phyloP scores from a whole-genome alignment of 2,888 invertebrate species.

The Parnassius apollo region DNA sequence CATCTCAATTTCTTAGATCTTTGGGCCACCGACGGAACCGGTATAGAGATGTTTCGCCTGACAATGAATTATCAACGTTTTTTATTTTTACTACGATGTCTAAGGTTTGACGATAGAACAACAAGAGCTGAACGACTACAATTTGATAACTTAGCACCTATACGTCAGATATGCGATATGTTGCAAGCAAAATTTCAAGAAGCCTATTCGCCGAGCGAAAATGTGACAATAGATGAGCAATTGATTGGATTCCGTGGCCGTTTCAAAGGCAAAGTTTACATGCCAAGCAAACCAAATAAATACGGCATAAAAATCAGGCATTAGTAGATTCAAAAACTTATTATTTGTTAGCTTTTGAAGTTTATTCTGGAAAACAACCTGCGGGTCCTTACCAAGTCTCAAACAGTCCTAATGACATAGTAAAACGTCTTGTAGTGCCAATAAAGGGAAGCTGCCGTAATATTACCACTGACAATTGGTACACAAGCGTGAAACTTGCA shows the following conservation, averaged over 20 bases:
- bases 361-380: constrained; percentile 30
- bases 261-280: constrained; percentile 29
- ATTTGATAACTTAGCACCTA: no score
- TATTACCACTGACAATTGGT: constrained; percentile 28
- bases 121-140: constrained; percentile 23
- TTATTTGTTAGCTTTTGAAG: constrained; percentile 16
- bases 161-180: no score
- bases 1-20: constrained; percentile 32
- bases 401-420: constrained; percentile 24
- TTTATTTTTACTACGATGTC: constrained; percentile 28
- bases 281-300: constrained; percentile 29
- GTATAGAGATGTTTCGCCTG: constrained; percentile 30
- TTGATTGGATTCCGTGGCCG: no score
- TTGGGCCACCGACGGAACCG: constrained; percentile 36
- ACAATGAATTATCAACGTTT: constrained; percentile 27
- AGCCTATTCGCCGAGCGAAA: no score
- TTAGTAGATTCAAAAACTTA: no score
- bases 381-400: constrained; percentile 25
- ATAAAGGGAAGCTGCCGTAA: constrained; percentile 24
- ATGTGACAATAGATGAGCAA: no score
- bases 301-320: no score
- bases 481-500: neutral
- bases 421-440: constrained; percentile 29
- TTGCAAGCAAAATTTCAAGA: no score
- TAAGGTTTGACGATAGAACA: constrained; percentile 27